Evolutionary conservation across 2,113 vertebrate species (phyloP).

Genomic region (Gymnobelideus leadbeateri): DNA sequence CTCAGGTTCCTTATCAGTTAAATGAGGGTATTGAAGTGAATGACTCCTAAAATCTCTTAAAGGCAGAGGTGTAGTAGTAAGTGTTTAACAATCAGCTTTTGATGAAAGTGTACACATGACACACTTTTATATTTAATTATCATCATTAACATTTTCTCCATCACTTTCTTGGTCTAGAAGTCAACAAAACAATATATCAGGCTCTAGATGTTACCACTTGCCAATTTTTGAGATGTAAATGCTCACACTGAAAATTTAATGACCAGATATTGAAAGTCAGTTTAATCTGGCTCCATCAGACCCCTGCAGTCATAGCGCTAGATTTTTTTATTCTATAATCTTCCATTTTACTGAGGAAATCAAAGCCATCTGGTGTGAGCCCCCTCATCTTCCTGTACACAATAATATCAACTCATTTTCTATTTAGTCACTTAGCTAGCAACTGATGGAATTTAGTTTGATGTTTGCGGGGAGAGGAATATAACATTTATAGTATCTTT

Average conservation of each 20-base stretch:
- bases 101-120: background rate
- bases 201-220: background rate
- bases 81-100: background rate
- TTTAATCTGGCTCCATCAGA: background rate
- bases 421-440: background rate
- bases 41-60: background rate
- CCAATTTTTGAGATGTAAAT: background rate
- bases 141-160: background rate
- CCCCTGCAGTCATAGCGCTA: background rate
- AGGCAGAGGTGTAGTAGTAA: background rate
- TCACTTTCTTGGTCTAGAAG: background rate
- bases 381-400: background rate
- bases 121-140: background rate
- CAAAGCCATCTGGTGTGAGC: background rate
- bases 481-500: background rate
- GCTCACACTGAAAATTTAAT: background rate
- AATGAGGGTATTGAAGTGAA: background rate
- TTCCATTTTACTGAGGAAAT: background rate
- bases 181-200: background rate
- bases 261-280: background rate
- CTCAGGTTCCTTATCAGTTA: background rate
- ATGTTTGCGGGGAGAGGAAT: background rate
- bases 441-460: background rate
- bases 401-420: background rate
- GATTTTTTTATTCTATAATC: background rate